These are phyloP conservation scores for Heliornis fulica DNA, from an alignment of 2,113 vertebrate genomes.

Conservation along the genomic window DNA sequence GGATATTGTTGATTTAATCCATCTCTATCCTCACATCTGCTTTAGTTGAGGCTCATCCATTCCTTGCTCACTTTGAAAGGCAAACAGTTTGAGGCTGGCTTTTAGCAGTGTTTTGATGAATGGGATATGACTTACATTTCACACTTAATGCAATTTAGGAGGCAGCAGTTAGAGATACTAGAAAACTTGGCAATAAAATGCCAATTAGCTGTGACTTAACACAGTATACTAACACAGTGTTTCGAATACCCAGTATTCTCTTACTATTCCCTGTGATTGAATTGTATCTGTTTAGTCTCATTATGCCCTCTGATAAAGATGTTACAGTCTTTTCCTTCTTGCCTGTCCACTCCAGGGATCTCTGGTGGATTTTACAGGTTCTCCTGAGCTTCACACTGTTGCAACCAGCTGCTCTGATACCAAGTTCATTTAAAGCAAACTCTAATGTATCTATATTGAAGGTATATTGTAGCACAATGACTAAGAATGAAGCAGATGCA, in stretches of 20 bases:
- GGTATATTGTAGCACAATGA: neutral
- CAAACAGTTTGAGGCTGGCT: neutral
- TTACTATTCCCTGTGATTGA: neutral
- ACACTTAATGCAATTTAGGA: slow-evolving; percentile 4
- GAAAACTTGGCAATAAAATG: slow-evolving; percentile 31
- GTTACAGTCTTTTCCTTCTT: neutral
- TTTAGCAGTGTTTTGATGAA: neutral
- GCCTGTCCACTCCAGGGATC: neutral
- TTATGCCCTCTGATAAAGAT: neutral
- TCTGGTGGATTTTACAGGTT: neutral
- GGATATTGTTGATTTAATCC: neutral
- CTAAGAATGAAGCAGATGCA: neutral
- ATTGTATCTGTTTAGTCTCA: neutral
- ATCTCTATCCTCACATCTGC: neutral
- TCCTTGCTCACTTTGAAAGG: neutral
- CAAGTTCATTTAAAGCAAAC: neutral
- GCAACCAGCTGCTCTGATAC: neutral
- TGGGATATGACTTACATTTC: neutral
- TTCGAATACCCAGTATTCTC: neutral
- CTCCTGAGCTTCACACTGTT: neutral
- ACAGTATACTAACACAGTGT: neutral
- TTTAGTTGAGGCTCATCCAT: neutral
- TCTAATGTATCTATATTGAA: neutral
- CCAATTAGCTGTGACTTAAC: slow-evolving; percentile 26
- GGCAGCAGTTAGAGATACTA: neutral